Evolutionary conservation across 2,888 invertebrate species (phyloP).

Genomic region (Apocheima hispidaria): DNA sequence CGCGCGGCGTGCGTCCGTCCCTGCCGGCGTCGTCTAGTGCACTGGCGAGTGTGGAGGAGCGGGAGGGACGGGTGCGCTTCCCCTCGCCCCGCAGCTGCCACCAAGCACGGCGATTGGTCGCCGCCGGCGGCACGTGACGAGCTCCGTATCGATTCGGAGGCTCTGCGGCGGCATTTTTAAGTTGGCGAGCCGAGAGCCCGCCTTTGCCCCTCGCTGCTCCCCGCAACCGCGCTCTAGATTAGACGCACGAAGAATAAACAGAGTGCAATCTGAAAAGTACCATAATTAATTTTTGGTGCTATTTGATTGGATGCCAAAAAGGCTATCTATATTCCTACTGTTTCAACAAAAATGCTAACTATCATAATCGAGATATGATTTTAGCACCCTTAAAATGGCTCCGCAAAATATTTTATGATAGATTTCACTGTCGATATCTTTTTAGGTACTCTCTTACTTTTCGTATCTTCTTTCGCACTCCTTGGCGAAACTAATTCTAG

Average conservation of each 20-base stretch:
- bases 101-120: constrained; percentile 76
- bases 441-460: too few relatives aligned
- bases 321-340: too few relatives aligned
- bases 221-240: constrained; percentile 65
- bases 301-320: too few relatives aligned
- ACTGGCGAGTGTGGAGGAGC: constrained; percentile 68
- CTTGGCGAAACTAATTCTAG: too few relatives aligned
- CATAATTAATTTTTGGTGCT: not conserved
- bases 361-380: too few relatives aligned
- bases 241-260: constrained; percentile 46
- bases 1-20: constrained; percentile 61
- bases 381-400: too few relatives aligned
- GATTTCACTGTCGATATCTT: too few relatives aligned
- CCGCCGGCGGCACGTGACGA: constrained; percentile 88
- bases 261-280: constrained; percentile 31
- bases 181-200: constrained; percentile 85
- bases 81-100: constrained; percentile 57
- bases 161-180: constrained; percentile 94
- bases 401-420: too few relatives aligned
- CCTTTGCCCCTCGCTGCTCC: constrained; percentile 77
- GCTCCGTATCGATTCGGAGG: constrained; percentile 92
- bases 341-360: too few relatives aligned
- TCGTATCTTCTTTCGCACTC: too few relatives aligned
- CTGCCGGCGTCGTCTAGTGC: constrained; percentile 64
- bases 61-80: constrained; percentile 50